Percentiles rank a stretch among this genome's conserved stretches.
These are phyloP conservation scores for Adoxophyes honmai DNA, from an alignment of 1,140 invertebrate genomes.

Conservation along the genomic window DNA sequence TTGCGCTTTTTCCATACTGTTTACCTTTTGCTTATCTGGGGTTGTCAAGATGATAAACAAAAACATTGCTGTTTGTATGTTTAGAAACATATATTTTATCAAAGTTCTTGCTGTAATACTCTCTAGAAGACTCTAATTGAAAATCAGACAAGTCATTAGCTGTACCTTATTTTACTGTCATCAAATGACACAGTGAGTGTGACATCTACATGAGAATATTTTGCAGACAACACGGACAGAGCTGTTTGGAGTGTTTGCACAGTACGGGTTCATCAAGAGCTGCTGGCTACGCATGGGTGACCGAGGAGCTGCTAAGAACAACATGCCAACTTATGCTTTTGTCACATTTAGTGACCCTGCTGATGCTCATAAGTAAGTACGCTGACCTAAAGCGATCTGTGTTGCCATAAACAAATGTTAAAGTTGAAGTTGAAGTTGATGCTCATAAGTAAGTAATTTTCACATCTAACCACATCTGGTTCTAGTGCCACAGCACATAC, in stretches of 20 bases:
- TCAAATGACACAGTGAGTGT: no score
- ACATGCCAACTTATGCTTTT: conserved; percentile 58
- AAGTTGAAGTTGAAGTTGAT: no score
- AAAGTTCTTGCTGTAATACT: no score
- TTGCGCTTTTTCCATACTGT: background rate
- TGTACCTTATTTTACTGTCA: no score
- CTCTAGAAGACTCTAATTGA: no score
- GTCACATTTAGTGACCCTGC: conserved; percentile 59
- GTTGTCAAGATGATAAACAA: no score
- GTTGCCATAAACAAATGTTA: no score
- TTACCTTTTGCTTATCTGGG: background rate
- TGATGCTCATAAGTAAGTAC: conserved; percentile 64
- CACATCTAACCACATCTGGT: no score
- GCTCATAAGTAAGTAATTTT: no score
- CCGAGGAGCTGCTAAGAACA: conserved; percentile 37
- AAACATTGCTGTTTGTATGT: background rate
- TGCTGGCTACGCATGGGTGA: conserved; percentile 62
- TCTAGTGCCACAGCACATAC: no score
- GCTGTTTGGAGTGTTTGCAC: conserved; percentile 60
- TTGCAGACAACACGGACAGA: conserved; percentile 60
- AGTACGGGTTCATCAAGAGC: conserved; percentile 64
- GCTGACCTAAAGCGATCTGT: no score
- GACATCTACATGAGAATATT: background rate
- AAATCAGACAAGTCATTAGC: no score
- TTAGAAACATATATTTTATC: background rate